Evolutionary conservation across 2,888 invertebrate genomes (phyloP).

Genomic region (Drosophila seclusa): DNA sequence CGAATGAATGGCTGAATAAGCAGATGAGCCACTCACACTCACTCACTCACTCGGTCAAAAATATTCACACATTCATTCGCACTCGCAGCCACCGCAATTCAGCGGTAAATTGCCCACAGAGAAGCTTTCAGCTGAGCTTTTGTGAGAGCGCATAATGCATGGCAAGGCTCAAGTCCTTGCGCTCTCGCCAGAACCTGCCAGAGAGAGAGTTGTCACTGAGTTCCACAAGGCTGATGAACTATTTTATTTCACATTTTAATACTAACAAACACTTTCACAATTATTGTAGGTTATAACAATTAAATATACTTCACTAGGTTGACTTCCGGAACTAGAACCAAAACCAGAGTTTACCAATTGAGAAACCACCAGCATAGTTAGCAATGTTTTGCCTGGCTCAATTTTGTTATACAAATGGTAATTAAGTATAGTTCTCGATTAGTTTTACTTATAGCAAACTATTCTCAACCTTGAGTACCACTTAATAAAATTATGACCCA

Average conservation of each 20-base stretch:
- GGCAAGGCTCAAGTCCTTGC: conserved; percentile 15
- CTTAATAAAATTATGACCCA: conserved; percentile 13
- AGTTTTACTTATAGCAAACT: background rate
- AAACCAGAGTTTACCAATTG: background rate
- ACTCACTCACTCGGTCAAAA: conserved; percentile 25
- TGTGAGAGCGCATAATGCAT: background rate
- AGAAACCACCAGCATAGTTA: background rate
- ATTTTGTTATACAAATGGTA: conserved; percentile 29
- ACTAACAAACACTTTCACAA: background rate
- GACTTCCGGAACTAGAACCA: background rate
- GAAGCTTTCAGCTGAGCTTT: conserved; percentile 32
- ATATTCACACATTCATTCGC: conserved; percentile 15
- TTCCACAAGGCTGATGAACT: background rate
- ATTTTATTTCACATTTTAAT: background rate
- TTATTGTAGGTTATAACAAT: background rate
- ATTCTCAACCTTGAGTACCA: conserved; percentile 37
- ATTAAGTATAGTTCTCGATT: conserved; percentile 20
- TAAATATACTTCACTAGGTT: background rate
- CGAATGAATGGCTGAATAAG: conserved; percentile 51
- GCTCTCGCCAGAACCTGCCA: background rate
- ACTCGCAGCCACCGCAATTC: conserved; percentile 8
- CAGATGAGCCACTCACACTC: conserved; percentile 20
- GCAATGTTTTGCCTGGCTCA: background rate
- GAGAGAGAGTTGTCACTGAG: conserved; percentile 2
- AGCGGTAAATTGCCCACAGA: conserved; percentile 23